A percentile compares a stretch with the other conserved stretches of the same genome.
phyloP scores from a whole-genome alignment of 2,113 vertebrate genomes.

The Protobothrops flavoviridis region DNA sequence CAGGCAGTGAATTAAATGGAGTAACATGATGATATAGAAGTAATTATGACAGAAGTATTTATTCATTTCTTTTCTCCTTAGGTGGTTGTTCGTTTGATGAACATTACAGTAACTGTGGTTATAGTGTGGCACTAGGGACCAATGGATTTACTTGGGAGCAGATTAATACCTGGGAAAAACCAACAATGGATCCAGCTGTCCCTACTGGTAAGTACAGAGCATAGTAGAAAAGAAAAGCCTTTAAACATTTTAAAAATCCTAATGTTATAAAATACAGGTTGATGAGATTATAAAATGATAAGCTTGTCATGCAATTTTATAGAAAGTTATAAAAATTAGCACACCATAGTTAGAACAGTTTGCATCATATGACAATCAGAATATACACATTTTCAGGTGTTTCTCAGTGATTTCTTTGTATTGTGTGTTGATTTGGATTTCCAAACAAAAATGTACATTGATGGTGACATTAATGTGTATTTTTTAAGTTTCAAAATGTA shows the following conservation, averaged over 20 bases:
- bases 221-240: accelerated
- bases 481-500: too few species aligned
- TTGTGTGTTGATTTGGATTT: background rate
- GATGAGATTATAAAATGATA: accelerated
- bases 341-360: background rate
- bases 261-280: background rate
- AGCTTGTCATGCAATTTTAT: background rate
- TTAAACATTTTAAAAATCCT: background rate
- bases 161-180: constrained; percentile 95
- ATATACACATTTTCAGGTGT: background rate
- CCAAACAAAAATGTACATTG: background rate
- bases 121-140: constrained; percentile 92
- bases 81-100: constrained; percentile 95
- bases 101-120: constrained; percentile 92
- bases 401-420: background rate
- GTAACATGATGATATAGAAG: constrained; percentile 29
- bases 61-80: constrained; percentile 62
- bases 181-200: constrained; percentile 85
- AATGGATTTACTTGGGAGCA: constrained; percentile 98
- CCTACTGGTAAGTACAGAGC: constrained; percentile 81
- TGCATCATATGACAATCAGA: background rate
- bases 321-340: background rate
- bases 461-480: background rate
- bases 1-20: constrained; percentile 69
- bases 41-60: constrained; percentile 64